phyloP scores from a whole-genome alignment of 2,888 invertebrate genomes.

The Andrena chrysosceles region DNA sequence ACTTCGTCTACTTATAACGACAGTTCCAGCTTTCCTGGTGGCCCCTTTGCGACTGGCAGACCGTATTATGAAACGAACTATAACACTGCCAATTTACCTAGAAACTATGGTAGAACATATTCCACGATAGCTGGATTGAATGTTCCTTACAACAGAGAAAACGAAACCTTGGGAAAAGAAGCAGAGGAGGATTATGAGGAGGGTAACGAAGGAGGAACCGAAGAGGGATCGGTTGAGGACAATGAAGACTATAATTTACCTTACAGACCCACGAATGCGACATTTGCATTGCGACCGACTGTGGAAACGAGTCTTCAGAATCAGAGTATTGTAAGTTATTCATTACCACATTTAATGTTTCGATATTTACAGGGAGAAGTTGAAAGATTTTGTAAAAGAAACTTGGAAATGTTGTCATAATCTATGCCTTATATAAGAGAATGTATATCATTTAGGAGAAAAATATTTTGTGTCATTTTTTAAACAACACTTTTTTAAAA shows the following conservation, averaged over 20 bases:
- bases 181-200: slow-evolving; percentile 40
- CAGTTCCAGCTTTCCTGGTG: neutral
- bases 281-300: slow-evolving; percentile 33
- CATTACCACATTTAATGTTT: neutral
- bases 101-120: slow-evolving; percentile 4
- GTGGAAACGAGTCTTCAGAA: slow-evolving; percentile 22
- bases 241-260: slow-evolving; percentile 3
- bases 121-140: slow-evolving; percentile 6
- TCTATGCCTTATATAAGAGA: no score
- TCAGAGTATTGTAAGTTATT: slow-evolving; percentile 37
- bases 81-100: slow-evolving; percentile 4
- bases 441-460: no score
- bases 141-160: neutral
- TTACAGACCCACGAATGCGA: slow-evolving; percentile 24
- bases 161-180: slow-evolving; percentile 1
- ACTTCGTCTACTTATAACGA: slow-evolving; percentile 48
- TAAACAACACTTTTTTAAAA: no score
- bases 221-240: slow-evolving; percentile 22
- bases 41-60: neutral
- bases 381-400: neutral
- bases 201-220: slow-evolving; percentile 7
- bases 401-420: no score
- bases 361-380: neutral
- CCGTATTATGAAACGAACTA: slow-evolving; percentile 31
- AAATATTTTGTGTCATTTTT: no score